These are phyloP conservation scores for Brachionus plicatilis DNA, from an alignment of 1,140 invertebrate species.

Conservation along the genomic window DNA sequence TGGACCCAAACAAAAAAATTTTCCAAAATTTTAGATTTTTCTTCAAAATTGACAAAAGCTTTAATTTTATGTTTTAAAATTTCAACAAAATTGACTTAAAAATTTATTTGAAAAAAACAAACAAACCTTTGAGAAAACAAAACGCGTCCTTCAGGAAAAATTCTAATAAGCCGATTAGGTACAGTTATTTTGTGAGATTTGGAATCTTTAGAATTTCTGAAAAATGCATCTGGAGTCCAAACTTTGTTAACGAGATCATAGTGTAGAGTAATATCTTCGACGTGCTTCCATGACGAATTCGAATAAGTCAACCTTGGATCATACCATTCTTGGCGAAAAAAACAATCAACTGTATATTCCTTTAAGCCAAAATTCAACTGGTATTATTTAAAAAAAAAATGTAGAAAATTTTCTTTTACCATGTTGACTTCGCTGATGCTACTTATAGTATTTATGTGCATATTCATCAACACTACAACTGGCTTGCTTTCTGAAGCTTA, in stretches of 20 bases:
- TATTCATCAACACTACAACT: slow-evolving; percentile 29
- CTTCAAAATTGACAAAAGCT: no score
- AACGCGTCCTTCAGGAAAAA: slow-evolving; percentile 62
- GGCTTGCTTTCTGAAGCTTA: slow-evolving; percentile 6
- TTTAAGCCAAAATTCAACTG: slow-evolving; percentile 51
- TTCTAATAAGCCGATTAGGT: slow-evolving; percentile 65
- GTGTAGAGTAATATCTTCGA: slow-evolving; percentile 58
- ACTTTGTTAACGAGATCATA: slow-evolving; percentile 53
- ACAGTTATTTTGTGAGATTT: slow-evolving; percentile 55
- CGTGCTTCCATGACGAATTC: slow-evolving; percentile 61
- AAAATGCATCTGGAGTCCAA: slow-evolving; percentile 68
- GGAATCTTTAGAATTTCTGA: slow-evolving; percentile 65
- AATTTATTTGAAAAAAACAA: not conserved
- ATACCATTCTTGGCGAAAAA: slow-evolving; percentile 96
- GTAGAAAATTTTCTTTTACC: not conserved
- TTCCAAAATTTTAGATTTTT: no score
- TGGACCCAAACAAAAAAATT: no score
- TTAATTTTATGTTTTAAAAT: no score
- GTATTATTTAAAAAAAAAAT: not conserved
- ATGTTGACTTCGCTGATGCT: slow-evolving; percentile 40
- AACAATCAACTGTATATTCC: slow-evolving; percentile 98
- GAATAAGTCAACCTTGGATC: slow-evolving; percentile 81
- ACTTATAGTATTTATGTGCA: slow-evolving; percentile 41
- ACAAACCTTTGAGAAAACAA: slow-evolving; percentile 58
- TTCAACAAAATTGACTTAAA: not conserved